phyloP scores from a whole-genome alignment of 1,140 invertebrate genomes.

The Drosophila sp. region DNA sequence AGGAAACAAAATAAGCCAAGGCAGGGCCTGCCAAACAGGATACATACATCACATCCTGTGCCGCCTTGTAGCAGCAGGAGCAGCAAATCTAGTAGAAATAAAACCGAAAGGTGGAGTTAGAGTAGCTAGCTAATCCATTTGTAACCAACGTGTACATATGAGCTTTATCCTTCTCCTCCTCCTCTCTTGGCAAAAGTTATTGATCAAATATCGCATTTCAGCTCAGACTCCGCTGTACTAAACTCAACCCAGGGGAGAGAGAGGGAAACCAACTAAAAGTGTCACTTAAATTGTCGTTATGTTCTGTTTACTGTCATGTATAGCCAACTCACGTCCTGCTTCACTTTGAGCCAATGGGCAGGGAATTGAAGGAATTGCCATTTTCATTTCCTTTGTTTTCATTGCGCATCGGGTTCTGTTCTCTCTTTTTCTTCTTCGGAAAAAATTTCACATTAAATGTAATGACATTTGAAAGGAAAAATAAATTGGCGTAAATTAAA shows the following conservation, averaged over 20 bases:
- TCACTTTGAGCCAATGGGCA: too few relatives aligned
- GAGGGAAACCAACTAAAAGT: conserved; percentile 72
- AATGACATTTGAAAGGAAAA: conserved; percentile 38
- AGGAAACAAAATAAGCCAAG: conserved; percentile 46
- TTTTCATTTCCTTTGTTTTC: conserved; percentile 2
- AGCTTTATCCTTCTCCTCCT: not conserved
- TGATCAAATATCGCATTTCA: conserved; percentile 80
- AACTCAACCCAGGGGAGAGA: conserved; percentile 3
- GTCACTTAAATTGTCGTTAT: conserved; percentile 77
- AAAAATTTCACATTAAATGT: conserved; percentile 46
- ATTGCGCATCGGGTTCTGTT: not conserved
- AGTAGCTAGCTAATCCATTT: too few relatives aligned
- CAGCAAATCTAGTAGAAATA: conserved; percentile 17
- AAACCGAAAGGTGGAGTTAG: conserved; percentile 4
- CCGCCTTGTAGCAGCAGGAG: too few relatives aligned
- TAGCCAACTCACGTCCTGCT: too few relatives aligned
- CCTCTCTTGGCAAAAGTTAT: conserved; percentile 52
- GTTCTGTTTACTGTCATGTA: conserved; percentile 63
- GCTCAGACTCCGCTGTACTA: conserved; percentile 13
- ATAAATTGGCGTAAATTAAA: conserved; percentile 71
- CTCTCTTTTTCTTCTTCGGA: conserved; percentile 21
- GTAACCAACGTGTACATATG: too few relatives aligned
- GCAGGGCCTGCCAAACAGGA: conserved; percentile 55
- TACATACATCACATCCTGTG: conserved; percentile 32
- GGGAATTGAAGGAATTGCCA: conserved; percentile 12